Conservation (phyloP, 2,113 vertebrate genomes). For the Desmodus rotundus region DNA sequence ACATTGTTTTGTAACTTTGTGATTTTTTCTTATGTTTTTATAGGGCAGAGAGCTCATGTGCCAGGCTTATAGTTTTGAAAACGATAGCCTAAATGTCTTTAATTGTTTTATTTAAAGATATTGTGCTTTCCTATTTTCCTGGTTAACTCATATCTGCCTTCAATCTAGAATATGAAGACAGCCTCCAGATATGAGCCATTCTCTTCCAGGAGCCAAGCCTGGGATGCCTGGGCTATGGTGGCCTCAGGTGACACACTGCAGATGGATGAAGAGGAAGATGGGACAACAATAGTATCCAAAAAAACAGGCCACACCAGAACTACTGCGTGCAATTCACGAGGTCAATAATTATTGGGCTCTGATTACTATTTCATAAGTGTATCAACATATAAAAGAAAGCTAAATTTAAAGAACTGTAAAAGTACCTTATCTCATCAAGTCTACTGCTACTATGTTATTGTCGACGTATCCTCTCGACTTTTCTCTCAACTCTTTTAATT, state of each 20-base stretch:
- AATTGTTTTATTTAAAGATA: neutral
- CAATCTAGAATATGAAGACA: neutral
- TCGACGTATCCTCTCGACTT: neutral
- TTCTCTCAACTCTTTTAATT: neutral
- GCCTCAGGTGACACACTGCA: neutral
- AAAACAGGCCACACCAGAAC: neutral
- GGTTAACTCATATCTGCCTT: neutral
- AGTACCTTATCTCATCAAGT: neutral
- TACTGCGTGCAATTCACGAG: neutral
- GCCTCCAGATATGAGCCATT: neutral
- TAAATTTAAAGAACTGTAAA: neutral
- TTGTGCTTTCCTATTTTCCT: neutral
- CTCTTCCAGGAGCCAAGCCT: neutral
- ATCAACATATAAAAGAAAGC: neutral
- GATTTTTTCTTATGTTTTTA: neutral
- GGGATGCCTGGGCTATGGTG: neutral
- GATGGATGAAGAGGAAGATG: neutral
- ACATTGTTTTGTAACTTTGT: neutral
- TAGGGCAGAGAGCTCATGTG: neutral
- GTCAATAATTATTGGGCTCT: neutral
- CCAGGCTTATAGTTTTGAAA: neutral
- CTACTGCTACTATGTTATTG: neutral
- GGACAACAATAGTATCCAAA: too few relatives aligned
- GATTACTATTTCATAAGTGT: neutral
- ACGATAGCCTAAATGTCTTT: neutral